A percentile compares a stretch with the other conserved stretches of the same genome.
Evolutionary conservation across 2,797 vertebrate genomes (phyloP).

Genomic region (Taenioides sp.): DNA sequence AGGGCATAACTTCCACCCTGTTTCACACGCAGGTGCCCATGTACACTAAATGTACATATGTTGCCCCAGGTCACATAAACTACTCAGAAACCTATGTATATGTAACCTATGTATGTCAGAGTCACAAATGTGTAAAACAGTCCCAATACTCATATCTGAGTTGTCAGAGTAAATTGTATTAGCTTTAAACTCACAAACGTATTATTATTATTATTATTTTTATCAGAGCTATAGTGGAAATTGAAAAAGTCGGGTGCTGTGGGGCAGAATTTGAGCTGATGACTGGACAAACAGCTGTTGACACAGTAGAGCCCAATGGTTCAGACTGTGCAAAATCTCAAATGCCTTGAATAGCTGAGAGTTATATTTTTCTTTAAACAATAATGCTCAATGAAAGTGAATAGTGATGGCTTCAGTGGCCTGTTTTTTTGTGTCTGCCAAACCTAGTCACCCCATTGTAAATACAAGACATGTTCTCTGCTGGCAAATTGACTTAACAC

Average conservation of each 20-base stretch:
- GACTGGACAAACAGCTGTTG: slow-evolving; percentile 21
- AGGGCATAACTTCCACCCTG: neutral
- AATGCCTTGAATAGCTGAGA: neutral
- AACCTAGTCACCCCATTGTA: neutral
- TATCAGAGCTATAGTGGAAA: slow-evolving; percentile 36
- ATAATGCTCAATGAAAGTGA: neutral
- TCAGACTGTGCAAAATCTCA: neutral
- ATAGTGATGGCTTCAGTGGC: neutral
- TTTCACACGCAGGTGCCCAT: neutral
- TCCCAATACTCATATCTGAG: neutral
- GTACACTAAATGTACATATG: neutral
- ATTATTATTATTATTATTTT: no score
- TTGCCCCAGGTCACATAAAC: neutral
- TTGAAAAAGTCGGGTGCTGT: slow-evolving; percentile 23
- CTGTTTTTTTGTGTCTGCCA: neutral
- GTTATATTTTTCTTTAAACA: neutral
- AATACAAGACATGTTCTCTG: neutral
- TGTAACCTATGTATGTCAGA: no score
- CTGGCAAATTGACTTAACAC: neutral
- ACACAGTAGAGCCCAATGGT: slow-evolving; percentile 16
- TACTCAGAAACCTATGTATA: neutral
- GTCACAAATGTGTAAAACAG: no score
- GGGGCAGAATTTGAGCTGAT: slow-evolving; percentile 45
- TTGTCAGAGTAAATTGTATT: neutral
- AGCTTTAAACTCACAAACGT: slow-evolving; percentile 37